Evolutionary conservation across 2,888 invertebrate species (phyloP), one percentile per base, ranked within the genome.

Genomic region (Oxycera nigricornis): DNA sequence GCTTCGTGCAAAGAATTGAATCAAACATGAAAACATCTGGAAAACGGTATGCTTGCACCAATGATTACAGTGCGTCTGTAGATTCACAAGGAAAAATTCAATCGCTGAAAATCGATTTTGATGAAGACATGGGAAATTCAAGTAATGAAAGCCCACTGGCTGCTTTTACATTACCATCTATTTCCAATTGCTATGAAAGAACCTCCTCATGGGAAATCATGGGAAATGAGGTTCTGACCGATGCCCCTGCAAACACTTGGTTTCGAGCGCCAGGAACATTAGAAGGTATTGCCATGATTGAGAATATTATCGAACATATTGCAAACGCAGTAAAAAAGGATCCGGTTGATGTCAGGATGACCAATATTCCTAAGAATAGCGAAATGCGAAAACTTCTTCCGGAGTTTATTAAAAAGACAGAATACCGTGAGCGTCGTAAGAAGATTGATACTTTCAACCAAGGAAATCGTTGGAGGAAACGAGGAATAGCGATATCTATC

Each of bases 391-490:
- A 61, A 35, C 61, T 77, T 7, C 17, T 77, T 7, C 50, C 67
- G 24, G 70, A 76, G 1, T 78, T 77, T 55, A 35, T 75, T 3
- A 20, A 72, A 39, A 41, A 62, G 1, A 72, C 74, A 11, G 88
- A 91, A 73, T 90, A 89, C 78, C 84, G 87, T 0, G 82, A 83
- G 20, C 84, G 91, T 14, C 87, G 86, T 79, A 82, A 82, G 77
- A 87, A 86, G 72, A 85, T 91, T 1, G 84, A 87, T 20, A 81
- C 83, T 22, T 92, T 89, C 79, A 92, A 92, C 80, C 83, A 85
- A 77, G 87, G 87, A 65, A 93, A 93, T 83, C 84, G 90, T 22
- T 94, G 94, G 93, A 91, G 89, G 80, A 94, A 94, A 82, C 88
- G 88, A 62, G 94, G 91, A 0, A 83, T 91, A 0, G 83, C 89